These are phyloP conservation scores for Schizaphis graminum DNA, from an alignment of 2,888 invertebrate genomes.

Conservation along the genomic window DNA sequence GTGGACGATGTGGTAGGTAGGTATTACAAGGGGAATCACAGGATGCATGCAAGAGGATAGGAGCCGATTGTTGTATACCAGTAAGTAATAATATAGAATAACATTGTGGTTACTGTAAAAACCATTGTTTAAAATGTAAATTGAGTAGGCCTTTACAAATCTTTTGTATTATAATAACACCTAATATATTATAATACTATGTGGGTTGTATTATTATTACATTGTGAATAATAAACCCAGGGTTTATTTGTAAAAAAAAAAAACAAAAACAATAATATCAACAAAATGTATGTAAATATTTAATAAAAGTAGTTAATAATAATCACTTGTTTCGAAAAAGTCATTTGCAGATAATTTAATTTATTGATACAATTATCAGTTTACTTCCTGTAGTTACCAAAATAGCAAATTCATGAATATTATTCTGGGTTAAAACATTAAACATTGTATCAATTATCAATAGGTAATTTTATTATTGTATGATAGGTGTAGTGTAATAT, in stretches of 20 bases:
- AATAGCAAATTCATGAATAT: neutral
- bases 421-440: neutral
- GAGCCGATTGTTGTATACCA: conserved; percentile 32
- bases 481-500: neutral
- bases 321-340: neutral
- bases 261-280: conserved; percentile 15
- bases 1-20: neutral
- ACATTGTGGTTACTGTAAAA: conserved; percentile 42
- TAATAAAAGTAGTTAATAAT: neutral
- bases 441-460: neutral
- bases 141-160: conserved; percentile 55
- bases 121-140: conserved; percentile 60
- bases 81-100: conserved; percentile 56
- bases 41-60: conserved; percentile 36
- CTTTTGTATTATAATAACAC: conserved; percentile 39
- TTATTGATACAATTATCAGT: conserved; percentile 9
- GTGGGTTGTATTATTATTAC: conserved; percentile 52
- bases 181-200: conserved; percentile 39
- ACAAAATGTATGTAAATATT: conserved; percentile 13
- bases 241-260: neutral
- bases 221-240: conserved; percentile 22
- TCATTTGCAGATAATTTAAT: neutral
- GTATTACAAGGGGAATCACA: neutral
- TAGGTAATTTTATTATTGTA: neutral
- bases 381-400: neutral